Evolutionary conservation across 2,113 vertebrate species (phyloP).

Genomic region (Hucho hucho): DNA sequence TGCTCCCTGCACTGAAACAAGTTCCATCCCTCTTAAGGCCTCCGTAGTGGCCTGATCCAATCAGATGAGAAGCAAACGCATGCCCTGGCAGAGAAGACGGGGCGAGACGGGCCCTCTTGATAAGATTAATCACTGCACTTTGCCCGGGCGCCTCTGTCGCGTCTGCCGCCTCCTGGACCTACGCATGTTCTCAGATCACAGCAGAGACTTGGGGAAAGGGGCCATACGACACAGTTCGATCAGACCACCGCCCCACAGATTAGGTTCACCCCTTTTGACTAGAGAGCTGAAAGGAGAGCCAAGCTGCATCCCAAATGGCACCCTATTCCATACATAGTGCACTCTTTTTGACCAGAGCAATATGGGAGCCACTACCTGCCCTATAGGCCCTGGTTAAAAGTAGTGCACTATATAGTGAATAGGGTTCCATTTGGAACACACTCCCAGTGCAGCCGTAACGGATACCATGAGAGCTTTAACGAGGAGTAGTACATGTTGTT

Average conservation of each 20-base stretch:
- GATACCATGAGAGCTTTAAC: not conserved
- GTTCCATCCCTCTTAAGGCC: not conserved
- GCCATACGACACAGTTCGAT: not conserved
- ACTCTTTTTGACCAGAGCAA: no score
- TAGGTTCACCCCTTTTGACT: not conserved
- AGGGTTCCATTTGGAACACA: no score
- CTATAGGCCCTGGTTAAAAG: no score
- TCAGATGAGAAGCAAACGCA: slow-evolving; percentile 17
- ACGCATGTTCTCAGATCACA: not conserved
- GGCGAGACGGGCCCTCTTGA: slow-evolving; percentile 12
- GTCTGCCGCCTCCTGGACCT: not conserved
- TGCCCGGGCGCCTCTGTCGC: not conserved
- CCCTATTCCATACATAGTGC: no score
- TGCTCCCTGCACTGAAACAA: no score
- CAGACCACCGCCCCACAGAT: not conserved
- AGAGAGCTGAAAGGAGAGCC: not conserved
- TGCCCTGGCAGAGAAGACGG: not conserved
- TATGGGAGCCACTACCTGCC: no score
- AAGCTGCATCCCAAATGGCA: no score
- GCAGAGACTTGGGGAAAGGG: not conserved
- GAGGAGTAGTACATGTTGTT: not conserved
- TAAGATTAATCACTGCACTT: not conserved
- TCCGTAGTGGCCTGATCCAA: not conserved
- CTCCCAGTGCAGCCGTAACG: not conserved
- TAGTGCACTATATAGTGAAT: no score